Percentiles rank a stretch among this genome's conserved stretches.
These are phyloP conservation scores for Clarias pachynema DNA, from an alignment of 2,797 vertebrate species.

Conservation along the genomic window DNA sequence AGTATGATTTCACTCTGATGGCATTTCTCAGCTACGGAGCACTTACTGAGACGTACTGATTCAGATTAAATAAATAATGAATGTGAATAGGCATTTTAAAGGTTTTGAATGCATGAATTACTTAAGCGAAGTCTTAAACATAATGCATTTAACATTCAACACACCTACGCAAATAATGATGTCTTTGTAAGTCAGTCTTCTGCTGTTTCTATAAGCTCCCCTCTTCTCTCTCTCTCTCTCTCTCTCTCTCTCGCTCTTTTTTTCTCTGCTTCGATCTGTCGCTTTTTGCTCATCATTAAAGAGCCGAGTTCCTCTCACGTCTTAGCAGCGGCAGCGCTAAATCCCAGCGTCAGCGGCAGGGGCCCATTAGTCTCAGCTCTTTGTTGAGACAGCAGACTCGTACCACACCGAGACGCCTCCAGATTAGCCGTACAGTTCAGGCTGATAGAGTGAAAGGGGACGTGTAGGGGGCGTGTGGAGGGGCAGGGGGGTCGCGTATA, in stretches of 20 bases:
- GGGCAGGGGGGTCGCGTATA: conserved; percentile 31
- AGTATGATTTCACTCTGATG: background rate
- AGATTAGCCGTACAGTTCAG: conserved; percentile 37
- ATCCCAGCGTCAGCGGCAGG: conserved; percentile 58
- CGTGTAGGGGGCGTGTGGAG: conserved; percentile 53
- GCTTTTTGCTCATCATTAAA: conserved; percentile 49
- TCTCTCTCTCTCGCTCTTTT: background rate
- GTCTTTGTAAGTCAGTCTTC: background rate
- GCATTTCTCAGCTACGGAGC: too few species aligned
- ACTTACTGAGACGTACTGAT: too few species aligned
- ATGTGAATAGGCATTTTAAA: background rate
- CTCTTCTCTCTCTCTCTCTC: background rate
- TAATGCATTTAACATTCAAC: background rate
- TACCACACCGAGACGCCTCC: conserved; percentile 64
- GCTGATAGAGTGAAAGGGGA: conserved; percentile 17
- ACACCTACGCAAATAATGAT: background rate
- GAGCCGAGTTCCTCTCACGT: conserved; percentile 20
- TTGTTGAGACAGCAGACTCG: conserved; percentile 69
- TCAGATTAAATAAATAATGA: background rate
- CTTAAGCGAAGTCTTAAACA: background rate
- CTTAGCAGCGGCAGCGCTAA: conserved; percentile 43
- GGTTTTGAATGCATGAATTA: background rate
- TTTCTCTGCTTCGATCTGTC: conserved; percentile 9
- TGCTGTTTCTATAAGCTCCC: background rate
- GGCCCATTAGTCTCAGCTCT: conserved; percentile 60